These are phyloP conservation scores for Philereme vetulata DNA, from an alignment of 2,888 invertebrate genomes.

Conservation along the genomic window DNA sequence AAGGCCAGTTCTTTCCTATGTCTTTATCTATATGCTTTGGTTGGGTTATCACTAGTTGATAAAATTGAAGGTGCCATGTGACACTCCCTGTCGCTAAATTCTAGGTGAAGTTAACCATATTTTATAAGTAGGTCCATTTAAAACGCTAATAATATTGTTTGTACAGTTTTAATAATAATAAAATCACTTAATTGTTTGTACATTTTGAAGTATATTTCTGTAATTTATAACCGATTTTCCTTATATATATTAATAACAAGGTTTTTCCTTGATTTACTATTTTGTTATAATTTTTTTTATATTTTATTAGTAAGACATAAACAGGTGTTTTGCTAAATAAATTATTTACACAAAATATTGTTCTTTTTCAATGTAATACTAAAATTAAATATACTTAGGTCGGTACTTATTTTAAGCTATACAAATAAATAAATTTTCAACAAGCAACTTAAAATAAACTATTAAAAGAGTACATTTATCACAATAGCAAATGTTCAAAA, in stretches of 20 bases:
- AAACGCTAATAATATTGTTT: constrained; percentile 17
- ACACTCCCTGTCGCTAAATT: constrained; percentile 76
- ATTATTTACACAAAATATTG: constrained; percentile 44
- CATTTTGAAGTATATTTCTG: constrained; percentile 25
- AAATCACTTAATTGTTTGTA: constrained; percentile 19
- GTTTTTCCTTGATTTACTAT: constrained; percentile 23
- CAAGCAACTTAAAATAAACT: too few relatives aligned
- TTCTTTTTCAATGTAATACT: constrained; percentile 30
- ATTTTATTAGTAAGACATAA: constrained; percentile 42
- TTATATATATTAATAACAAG: constrained; percentile 8
- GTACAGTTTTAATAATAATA: constrained; percentile 23
- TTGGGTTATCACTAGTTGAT: constrained; percentile 78
- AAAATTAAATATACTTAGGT: neutral
- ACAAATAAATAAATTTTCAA: too few relatives aligned
- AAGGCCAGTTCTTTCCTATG: constrained; percentile 69
- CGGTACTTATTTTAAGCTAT: neutral
- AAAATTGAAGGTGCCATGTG: constrained; percentile 74
- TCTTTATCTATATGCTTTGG: constrained; percentile 77
- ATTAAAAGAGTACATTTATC: neutral
- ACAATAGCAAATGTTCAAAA: neutral
- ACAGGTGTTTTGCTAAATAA: constrained; percentile 52
- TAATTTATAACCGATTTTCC: constrained; percentile 22
- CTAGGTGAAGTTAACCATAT: constrained; percentile 47
- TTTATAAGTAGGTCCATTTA: constrained; percentile 20
- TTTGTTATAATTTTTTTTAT: constrained; percentile 22